These are phyloP conservation scores for Spongilla lacustris DNA, from an alignment of 37 sponge, comb jelly and placozoan species.

Conservation along the genomic window DNA sequence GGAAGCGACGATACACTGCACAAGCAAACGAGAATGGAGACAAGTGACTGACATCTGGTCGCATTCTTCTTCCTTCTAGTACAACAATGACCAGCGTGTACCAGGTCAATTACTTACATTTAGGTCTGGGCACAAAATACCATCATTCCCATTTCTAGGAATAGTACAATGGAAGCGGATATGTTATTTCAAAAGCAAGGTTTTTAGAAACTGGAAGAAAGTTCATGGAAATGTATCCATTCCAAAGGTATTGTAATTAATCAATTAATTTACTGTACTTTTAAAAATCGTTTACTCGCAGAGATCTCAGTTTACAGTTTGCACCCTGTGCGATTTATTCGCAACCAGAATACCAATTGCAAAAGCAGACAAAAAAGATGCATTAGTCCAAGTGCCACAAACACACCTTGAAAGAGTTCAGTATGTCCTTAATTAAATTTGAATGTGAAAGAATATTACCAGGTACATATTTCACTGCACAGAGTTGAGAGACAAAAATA, in stretches of 20 bases:
- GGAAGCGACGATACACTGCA: background rate
- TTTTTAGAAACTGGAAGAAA: conserved; percentile 14
- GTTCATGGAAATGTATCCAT: background rate
- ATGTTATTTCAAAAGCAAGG: conserved; percentile 6
- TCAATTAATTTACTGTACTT: background rate
- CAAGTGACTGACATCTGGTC: conserved; percentile 6
- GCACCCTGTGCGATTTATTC: conserved; percentile 19
- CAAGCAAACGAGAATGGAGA: conserved; percentile 31
- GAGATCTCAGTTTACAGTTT: conserved; percentile 18
- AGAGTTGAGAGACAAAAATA: conserved; percentile 22
- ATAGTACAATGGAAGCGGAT: conserved; percentile 8
- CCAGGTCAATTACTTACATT: background rate
- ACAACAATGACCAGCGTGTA: conserved; percentile 5
- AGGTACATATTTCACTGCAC: background rate
- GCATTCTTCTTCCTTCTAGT: conserved; percentile 12
- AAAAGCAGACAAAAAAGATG: background rate
- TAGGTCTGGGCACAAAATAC: background rate
- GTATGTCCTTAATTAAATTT: background rate
- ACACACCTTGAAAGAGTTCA: conserved; percentile 17
- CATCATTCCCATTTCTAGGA: background rate
- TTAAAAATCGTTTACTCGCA: background rate
- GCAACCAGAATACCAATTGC: conserved; percentile 4
- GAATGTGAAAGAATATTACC: background rate
- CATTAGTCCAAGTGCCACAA: background rate
- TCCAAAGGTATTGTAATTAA: conserved; percentile 17